These are phyloP conservation scores for Macroglossus sobrinus DNA, from an alignment of 2,113 vertebrate genomes.

Conservation along the genomic window DNA sequence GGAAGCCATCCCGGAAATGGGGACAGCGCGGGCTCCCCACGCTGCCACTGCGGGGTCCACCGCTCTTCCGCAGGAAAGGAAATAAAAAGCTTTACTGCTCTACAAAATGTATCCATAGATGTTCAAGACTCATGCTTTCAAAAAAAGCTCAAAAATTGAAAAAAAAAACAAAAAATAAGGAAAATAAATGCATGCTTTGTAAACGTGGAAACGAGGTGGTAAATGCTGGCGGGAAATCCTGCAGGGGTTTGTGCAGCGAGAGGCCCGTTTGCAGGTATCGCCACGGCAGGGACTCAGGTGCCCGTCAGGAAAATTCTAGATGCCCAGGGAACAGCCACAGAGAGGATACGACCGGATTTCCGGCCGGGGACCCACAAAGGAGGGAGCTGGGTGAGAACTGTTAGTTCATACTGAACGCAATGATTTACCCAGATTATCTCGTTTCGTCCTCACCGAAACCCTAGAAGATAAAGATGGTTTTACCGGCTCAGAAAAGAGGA, in stretches of 20 bases:
- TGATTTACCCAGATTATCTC: not conserved
- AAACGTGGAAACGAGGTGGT: not conserved
- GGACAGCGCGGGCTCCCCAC: not conserved
- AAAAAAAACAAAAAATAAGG: not conserved
- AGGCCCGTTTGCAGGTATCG: not conserved
- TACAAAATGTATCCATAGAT: not conserved
- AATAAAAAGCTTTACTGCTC: not conserved
- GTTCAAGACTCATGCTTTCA: not conserved
- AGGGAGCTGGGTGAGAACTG: not conserved
- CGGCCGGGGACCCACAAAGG: not conserved
- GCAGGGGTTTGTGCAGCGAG: fast-evolving
- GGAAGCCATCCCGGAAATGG: not conserved
- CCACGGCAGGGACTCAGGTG: not conserved
- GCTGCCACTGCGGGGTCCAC: not conserved
- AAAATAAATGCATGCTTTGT: not conserved
- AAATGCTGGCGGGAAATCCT: not conserved
- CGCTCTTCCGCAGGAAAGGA: not conserved
- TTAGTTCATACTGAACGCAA: not conserved
- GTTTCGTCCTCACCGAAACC: not conserved
- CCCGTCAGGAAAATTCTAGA: not conserved
- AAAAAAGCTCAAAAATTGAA: not conserved
- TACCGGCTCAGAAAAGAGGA: no score
- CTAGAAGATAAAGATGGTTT: not conserved
- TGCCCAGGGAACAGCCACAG: not conserved
- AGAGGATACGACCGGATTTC: not conserved